phyloP scores from a whole-genome alignment of 2,797 vertebrate genomes.

The Lepilemur ruficaudatus region DNA sequence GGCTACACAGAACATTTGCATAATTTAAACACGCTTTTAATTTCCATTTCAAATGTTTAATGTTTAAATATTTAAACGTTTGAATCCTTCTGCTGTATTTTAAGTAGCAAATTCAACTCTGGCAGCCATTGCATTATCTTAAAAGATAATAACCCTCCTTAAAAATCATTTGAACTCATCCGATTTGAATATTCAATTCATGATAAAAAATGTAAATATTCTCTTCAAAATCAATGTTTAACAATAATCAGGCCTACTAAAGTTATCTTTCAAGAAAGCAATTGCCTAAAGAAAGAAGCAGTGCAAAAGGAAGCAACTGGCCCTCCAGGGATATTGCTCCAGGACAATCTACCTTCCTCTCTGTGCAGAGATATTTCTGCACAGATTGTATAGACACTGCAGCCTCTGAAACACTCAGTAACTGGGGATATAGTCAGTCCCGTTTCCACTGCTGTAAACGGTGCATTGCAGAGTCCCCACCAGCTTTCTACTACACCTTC shows the following conservation, averaged over 20 bases:
- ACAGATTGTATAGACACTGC: not conserved
- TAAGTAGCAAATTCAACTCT: not conserved
- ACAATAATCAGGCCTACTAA: not conserved
- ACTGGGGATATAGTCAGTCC: not conserved
- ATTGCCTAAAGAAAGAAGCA: not conserved
- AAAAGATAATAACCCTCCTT: not conserved
- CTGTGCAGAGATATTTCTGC: not conserved
- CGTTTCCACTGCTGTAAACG: not conserved
- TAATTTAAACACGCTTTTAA: not conserved
- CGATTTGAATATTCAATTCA: not conserved
- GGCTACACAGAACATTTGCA: not conserved
- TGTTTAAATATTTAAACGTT: slow-evolving; percentile 1
- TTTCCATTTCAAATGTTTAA: not conserved
- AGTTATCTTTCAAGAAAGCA: not conserved
- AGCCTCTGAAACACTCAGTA: not conserved
- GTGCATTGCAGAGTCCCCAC: not conserved
- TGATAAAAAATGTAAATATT: not conserved
- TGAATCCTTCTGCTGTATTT: not conserved
- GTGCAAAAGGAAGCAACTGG: not conserved
- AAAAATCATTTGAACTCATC: slow-evolving; percentile 11
- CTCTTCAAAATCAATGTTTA: not conserved
- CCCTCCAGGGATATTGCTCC: not conserved
- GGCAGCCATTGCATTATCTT: not conserved
- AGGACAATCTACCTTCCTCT: not conserved
- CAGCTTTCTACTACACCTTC: not conserved